Evolutionary conservation across 1,140 invertebrate species (phyloP), one percentile per base, ranked within the genome.

Genomic region (Nylanderia fulva): DNA sequence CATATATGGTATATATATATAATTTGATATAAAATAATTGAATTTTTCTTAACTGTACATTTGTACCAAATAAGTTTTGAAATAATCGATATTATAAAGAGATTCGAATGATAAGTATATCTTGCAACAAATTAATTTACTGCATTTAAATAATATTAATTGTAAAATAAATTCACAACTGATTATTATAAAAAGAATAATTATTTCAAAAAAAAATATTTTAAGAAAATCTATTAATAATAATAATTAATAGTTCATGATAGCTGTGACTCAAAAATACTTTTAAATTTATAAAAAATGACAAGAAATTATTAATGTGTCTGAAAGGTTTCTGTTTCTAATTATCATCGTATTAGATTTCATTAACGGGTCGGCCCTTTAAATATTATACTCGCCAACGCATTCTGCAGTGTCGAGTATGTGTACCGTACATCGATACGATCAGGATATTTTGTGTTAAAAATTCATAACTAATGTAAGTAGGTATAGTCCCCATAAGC

Each of bases 401-500:
- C 24, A 80, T 52, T 66, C 29, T 21, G 68, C n/a, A n/a, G n/a
- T 83, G 63, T 85, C 61, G 24, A 60, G 64, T 63, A 79, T 74
- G 82, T 85, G 72, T 71, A 75, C 54, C 54, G 63, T 74, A 72
- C 58, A 77, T 66, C 18, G 63, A 69, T 84, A 88, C 77, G 74
- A 77, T 63, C 42, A 39, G 29, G 33, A 45, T 48, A 48, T 84
- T 89, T 18, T 88, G 88, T 88, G 90, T 90, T 91, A 91, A 91
- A 27, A 75, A 45, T 33, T 87, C 54, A 74, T 88, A 76, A 79
- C 84, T 80, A 88, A 74, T 86, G 60, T 87, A 33, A 69, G 72
- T 61, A 69, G 52, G 54, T 79, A 91, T 71, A 89, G 71, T 85
- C 75, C 90, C 91, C 90, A 91, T 89, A 72, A 92, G 91, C 91